These are phyloP conservation scores for Chironomus tepperi DNA, from an alignment of 1,140 invertebrate genomes.

Conservation along the genomic window DNA sequence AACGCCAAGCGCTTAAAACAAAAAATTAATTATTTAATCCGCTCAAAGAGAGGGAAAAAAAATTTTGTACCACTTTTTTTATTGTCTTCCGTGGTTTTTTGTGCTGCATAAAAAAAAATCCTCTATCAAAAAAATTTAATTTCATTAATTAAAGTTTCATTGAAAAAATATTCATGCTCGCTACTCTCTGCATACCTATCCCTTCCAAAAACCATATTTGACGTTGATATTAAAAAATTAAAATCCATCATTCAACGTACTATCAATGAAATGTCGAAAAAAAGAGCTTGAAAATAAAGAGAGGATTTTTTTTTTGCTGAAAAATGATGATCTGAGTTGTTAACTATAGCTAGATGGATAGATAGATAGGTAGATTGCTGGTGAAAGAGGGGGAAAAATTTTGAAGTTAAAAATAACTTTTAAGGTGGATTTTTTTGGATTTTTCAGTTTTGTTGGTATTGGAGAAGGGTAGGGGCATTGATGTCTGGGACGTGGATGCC, in stretches of 20 bases:
- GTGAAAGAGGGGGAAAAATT: not conserved
- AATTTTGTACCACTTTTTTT: no score
- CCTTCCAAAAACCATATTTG: not conserved
- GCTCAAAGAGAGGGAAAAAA: no score
- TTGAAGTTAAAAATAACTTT: not conserved
- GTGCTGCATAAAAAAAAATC: no score
- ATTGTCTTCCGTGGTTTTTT: no score
- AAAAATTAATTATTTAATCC: no score
- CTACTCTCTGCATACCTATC: not conserved
- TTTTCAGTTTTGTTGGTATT: no score
- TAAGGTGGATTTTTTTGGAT: not conserved
- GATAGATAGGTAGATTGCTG: not conserved
- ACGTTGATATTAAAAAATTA: slow-evolving; percentile 23
- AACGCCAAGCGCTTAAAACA: no score
- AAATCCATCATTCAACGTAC: not conserved
- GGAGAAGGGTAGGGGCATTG: no score
- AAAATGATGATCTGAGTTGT: not conserved
- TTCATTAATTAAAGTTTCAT: slow-evolving; percentile 26
- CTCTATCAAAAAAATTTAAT: not conserved
- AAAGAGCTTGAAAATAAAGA: not conserved
- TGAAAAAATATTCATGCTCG: not conserved
- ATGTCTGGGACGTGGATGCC: no score
- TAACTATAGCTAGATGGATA: not conserved
- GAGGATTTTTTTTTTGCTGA: not conserved
- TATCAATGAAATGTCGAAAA: slow-evolving; percentile 18